A percentile compares a stretch with the other conserved stretches of the same genome.
phyloP scores from a whole-genome alignment of 2,797 vertebrate species.

The Nannoperca australis region DNA sequence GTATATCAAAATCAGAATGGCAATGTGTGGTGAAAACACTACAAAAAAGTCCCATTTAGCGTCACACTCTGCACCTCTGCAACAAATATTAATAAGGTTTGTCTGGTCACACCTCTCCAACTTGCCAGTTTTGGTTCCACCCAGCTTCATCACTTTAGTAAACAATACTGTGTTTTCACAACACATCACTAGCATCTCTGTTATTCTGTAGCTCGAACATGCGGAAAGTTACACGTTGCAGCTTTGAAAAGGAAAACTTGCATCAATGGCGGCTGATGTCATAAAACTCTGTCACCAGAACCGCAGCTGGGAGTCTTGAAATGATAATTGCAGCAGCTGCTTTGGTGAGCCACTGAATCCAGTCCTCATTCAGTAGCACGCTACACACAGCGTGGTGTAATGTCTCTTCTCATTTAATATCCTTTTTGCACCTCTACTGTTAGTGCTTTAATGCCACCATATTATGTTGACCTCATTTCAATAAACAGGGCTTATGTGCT shows the following conservation, averaged over 20 bases:
- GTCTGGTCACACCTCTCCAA: background rate
- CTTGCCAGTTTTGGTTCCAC: background rate
- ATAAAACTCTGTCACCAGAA: slow-evolving; percentile 54
- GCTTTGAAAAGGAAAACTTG: slow-evolving; percentile 41
- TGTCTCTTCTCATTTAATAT: slow-evolving; percentile 5
- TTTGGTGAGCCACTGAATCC: slow-evolving; percentile 28
- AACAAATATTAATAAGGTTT: background rate
- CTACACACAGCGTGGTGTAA: too few relatives aligned
- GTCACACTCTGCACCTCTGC: background rate
- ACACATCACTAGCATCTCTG: background rate
- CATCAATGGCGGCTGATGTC: slow-evolving; percentile 23
- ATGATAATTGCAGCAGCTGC: slow-evolving; percentile 62
- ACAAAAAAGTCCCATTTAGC: background rate
- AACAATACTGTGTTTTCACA: slow-evolving; percentile 18
- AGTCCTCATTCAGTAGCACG: too few relatives aligned
- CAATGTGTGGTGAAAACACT: background rate
- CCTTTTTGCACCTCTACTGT: slow-evolving; percentile 16
- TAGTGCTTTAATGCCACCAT: slow-evolving; percentile 23
- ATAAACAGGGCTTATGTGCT: background rate
- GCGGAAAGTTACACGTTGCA: slow-evolving; percentile 11
- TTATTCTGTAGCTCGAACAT: background rate
- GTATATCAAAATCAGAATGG: slow-evolving; percentile 56
- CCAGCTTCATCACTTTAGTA: slow-evolving; percentile 1
- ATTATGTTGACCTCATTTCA: background rate
- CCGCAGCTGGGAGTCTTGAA: slow-evolving; percentile 55